Evolutionary conservation across 2,888 invertebrate species (phyloP), one percentile per base, ranked within the genome.

Genomic region (Cheilosia grossa): DNA sequence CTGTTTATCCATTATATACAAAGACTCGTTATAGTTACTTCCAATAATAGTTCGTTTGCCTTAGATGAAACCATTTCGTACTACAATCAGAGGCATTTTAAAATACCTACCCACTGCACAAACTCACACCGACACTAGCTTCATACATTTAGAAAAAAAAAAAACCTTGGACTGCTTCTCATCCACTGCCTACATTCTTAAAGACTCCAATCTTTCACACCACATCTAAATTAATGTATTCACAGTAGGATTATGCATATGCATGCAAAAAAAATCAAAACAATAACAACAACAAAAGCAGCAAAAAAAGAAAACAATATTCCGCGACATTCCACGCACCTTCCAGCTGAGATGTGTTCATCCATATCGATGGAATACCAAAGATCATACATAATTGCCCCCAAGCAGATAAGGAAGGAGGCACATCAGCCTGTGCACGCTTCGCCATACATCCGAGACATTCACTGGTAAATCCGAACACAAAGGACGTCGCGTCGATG

Each of bases 331-430:
- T 78, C 78, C 69, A 66, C 58, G 73, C 82, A 85, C 75, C 85
- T 66, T 85, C 66, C 54, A 66, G 44, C 69, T 47, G 42, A 80
- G 75, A 85, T 85, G 85, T 85, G 66, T 85, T 85, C 85, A 85
- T 85, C 81, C 75, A 40, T 80, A 70, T 79, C 85, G 66, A 67
- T 74, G 67, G 70, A 81, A 81, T 75, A 72, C 75, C 70, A 75
- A 75, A 89, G 90, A 91, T 90, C 88, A 89, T 90, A 89, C 90
- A 89, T 88, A 90, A 91, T 90, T 89, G 89, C 90, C 90, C 89
- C 86, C 78, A 87, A 90, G 89, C 89, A 85, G 78, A 87, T 77
- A 87, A 87, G 79, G 78, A 88, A 87, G 87, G 82, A 89, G 88
- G 88, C 90, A 89, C 90, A 89, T 89, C 89, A 89, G 88, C 88